Evolutionary conservation across 2,888 invertebrate species (phyloP), one percentile per base, ranked within the genome.

Genomic region (Aphrophora alni): DNA sequence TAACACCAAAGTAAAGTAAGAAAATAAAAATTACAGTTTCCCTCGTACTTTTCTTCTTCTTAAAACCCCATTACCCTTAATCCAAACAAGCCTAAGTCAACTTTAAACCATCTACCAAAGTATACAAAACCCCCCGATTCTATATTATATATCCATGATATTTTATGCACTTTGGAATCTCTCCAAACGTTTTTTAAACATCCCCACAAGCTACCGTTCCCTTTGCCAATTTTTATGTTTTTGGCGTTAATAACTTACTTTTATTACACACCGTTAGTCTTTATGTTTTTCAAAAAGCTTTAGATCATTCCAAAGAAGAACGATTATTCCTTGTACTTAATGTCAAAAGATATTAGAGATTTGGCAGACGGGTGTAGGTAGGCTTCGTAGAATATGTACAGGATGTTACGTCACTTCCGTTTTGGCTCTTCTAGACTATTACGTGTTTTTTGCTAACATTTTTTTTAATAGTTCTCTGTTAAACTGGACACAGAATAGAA

Each of bases 381-480:
- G 33, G 8, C 33, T 33, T 33, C 33, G 33, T 5, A 33, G 33
- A 33, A 33, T 8, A n/a, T n/a, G n/a, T n/a, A 5, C 59, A 59
- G 59, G 59, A 59, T 59, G 14, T 59, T n/a, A 59, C 59, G 59
- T 59, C 59, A 59, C 59, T 59, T 59, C 59, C 59, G 59, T 59
- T 59, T 59, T 59, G 59, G 59, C 59, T n/a, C 59, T 21, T n/a
- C 21, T 59, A 59, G 59, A 21, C n/a, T 2, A 21, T 59, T 59
- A 59, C 59, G 59, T 59, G 59, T 59, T 59, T n/a, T 59, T 59
- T 59, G 59, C 59, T 59, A 59, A 59, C 59, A 1, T n/a, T 59
- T 59, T 59, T 59, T 21, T 59, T 44, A 8, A 44, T 21, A 59
- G 59, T 3, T 59, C 59, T 2, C n/a, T 21, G 59, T 59, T n/a